Evolutionary conservation across 2,888 invertebrate genomes (phyloP).

Genomic region (Raillietiella orientalis): DNA sequence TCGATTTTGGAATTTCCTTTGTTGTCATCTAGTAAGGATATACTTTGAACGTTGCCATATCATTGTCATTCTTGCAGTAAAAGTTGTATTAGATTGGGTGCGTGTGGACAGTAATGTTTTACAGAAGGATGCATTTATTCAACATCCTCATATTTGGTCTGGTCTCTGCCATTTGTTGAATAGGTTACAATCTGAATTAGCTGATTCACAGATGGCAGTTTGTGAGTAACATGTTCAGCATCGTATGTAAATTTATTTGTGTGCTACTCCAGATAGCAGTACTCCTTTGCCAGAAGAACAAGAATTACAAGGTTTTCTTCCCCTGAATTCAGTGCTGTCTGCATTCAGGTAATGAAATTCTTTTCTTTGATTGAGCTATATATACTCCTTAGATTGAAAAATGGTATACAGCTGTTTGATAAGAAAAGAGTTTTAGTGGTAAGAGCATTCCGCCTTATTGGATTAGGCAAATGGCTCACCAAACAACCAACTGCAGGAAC

Average conservation of each 20-base stretch:
- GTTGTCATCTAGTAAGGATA: too few species aligned
- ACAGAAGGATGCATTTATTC: slow-evolving; percentile 19
- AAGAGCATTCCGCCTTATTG: too few species aligned
- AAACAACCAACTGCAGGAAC: too few species aligned
- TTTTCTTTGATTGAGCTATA: too few species aligned
- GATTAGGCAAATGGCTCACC: too few species aligned
- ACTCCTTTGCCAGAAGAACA: slow-evolving; percentile 39
- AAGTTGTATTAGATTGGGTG: slow-evolving; percentile 40
- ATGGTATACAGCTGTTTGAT: too few species aligned
- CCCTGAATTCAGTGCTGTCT: slow-evolving; percentile 24
- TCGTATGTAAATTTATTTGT: too few species aligned
- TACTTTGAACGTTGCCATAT: too few species aligned
- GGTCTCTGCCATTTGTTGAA: slow-evolving; percentile 40
- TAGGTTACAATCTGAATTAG: slow-evolving; percentile 20
- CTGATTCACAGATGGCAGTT: slow-evolving; percentile 18
- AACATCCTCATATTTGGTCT: slow-evolving; percentile 38
- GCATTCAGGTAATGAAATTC: slow-evolving; percentile 17
- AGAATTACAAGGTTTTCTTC: slow-evolving; percentile 43
- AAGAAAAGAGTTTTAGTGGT: too few species aligned
- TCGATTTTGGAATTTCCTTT: too few species aligned
- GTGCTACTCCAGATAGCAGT: slow-evolving; percentile 10
- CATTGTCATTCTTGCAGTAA: slow-evolving; percentile 28
- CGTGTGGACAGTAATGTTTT: slow-evolving; percentile 19
- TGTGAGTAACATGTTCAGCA: slow-evolving; percentile 18
- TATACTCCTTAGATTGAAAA: too few species aligned